phyloP scores from a whole-genome alignment of 2,888 invertebrate genomes.

The Apodemia duryi region DNA sequence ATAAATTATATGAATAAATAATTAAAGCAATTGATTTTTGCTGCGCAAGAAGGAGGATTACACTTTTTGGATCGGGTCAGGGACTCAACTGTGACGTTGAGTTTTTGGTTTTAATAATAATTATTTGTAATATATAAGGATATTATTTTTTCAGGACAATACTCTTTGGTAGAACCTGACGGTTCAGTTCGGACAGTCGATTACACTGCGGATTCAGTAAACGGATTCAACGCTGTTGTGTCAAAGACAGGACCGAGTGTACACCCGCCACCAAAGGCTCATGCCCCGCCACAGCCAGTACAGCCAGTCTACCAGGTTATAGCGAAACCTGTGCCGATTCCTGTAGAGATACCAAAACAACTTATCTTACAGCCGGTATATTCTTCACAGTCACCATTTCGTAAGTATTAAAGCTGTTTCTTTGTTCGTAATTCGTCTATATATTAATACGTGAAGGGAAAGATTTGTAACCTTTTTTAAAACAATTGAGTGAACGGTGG shows the following conservation, averaged over 20 bases:
- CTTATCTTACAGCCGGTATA: constrained; percentile 41
- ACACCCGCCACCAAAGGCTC: constrained; percentile 50
- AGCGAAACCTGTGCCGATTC: constrained; percentile 55
- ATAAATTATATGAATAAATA: no score
- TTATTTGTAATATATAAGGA: no score
- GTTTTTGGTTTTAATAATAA: no score
- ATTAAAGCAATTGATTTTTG: no score
- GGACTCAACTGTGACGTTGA: no score
- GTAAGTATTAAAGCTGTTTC: constrained; percentile 37
- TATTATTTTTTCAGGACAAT: constrained; percentile 59
- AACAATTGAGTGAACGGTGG: no score
- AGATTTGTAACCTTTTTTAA: no score
- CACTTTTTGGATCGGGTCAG: no score
- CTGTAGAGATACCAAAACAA: constrained; percentile 52
- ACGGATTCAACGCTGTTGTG: constrained; percentile 80
- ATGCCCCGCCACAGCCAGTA: constrained; percentile 35
- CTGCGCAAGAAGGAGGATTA: no score
- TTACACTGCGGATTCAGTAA: constrained; percentile 79
- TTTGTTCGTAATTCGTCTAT: no score
- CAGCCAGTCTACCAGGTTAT: constrained; percentile 44
- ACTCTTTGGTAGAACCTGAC: constrained; percentile 74
- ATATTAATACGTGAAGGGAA: no score
- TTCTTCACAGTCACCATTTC: constrained; percentile 41
- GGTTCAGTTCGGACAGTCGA: constrained; percentile 75
- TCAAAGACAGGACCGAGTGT: constrained; percentile 73